phyloP scores from a whole-genome alignment of 2,113 vertebrate genomes.

The Cygnus buccinator region DNA sequence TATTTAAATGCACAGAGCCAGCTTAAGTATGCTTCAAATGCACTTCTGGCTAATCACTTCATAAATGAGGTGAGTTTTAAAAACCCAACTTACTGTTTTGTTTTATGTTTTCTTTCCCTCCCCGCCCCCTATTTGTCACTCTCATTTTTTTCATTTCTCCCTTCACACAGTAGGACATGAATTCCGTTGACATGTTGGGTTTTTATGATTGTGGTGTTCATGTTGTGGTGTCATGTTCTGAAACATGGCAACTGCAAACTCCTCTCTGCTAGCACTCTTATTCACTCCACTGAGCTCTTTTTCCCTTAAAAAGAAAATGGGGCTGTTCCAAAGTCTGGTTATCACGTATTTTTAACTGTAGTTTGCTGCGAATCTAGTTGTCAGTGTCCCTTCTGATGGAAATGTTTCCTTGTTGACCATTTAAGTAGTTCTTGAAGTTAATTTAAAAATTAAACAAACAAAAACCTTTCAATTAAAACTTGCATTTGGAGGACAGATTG shows the following conservation, averaged over 20 bases:
- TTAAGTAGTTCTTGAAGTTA: background rate
- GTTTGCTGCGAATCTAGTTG: slow-evolving; percentile 4
- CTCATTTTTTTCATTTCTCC: background rate
- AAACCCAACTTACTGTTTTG: background rate
- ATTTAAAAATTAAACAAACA: background rate
- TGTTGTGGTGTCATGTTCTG: slow-evolving; percentile 29
- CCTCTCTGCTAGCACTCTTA: slow-evolving; percentile 19
- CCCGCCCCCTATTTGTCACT: background rate
- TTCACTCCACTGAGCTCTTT: background rate
- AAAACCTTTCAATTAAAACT: background rate
- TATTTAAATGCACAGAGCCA: slow-evolving; percentile 62
- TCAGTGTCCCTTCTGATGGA: background rate
- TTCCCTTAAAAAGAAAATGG: background rate
- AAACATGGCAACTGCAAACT: background rate
- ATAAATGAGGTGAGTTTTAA: slow-evolving; percentile 68
- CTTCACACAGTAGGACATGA: background rate
- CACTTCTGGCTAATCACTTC: slow-evolving; percentile 59
- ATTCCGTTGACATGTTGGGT: slow-evolving; percentile 22
- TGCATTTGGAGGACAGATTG: slow-evolving; percentile 10
- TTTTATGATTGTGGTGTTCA: slow-evolving; percentile 47
- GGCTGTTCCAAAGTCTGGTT: background rate
- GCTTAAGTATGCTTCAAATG: slow-evolving; percentile 59
- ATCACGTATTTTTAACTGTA: background rate
- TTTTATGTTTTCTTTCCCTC: slow-evolving; percentile 35
- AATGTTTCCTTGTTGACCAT: background rate